Percentiles rank a stretch among this genome's conserved stretches.
phyloP scores from a whole-genome alignment of 2,888 invertebrate genomes.

The Melinaea menophilus region DNA sequence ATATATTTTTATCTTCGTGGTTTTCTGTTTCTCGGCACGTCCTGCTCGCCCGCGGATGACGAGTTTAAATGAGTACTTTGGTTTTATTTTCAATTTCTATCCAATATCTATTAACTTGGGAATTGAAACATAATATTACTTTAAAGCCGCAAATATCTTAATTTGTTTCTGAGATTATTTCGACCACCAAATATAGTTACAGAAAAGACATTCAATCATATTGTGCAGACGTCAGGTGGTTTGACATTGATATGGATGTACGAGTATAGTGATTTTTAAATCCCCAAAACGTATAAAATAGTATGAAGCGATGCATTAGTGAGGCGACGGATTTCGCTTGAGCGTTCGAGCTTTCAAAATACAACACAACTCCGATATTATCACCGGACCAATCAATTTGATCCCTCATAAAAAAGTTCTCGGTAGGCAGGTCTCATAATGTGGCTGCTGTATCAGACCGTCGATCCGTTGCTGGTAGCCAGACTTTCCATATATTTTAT shows the following conservation, averaged over 20 bases:
- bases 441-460: conserved; percentile 61
- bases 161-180: conserved; percentile 14
- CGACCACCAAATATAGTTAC: too few species aligned
- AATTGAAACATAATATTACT: conserved; percentile 60
- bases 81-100: conserved; percentile 58
- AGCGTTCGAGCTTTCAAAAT: conserved; percentile 32
- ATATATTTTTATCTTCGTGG: conserved; percentile 76
- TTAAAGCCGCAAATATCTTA: conserved; percentile 45
- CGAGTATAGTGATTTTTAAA: background rate
- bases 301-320: conserved; percentile 59
- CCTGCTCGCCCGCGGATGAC: conserved; percentile 55
- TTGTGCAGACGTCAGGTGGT: background rate
- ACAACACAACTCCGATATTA: conserved; percentile 69
- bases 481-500: conserved; percentile 77
- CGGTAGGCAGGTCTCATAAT: conserved; percentile 67
- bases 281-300: conserved; percentile 34
- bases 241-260: background rate
- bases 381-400: conserved; percentile 77
- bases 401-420: conserved; percentile 76
- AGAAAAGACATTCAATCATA: background rate
- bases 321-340: conserved; percentile 12
- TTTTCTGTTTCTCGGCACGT: conserved; percentile 74
- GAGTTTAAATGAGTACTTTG: conserved; percentile 51
- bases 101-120: conserved; percentile 46
- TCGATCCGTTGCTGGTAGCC: conserved; percentile 70